Percentiles rank a stretch among this genome's conserved stretches.
Conservation (phyloP, 2,797 vertebrate genomes). For the Chromis chromis region DNA sequence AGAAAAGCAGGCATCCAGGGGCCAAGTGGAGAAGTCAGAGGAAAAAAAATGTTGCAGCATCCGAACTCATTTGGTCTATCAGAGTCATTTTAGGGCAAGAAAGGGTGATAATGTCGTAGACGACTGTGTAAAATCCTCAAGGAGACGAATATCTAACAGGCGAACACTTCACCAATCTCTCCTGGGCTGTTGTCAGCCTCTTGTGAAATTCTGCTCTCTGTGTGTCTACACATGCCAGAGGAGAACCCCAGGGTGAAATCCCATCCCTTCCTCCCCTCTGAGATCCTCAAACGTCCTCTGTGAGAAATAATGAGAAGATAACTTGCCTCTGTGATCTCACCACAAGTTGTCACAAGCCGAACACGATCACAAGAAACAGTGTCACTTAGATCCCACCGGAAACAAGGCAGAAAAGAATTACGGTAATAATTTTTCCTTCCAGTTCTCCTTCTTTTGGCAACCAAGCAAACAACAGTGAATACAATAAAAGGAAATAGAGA, state of each 20-base stretch:
- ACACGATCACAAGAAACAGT: neutral
- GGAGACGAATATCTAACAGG: constrained; percentile 21
- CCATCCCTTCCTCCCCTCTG: constrained; percentile 15
- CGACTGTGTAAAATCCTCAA: constrained; percentile 15
- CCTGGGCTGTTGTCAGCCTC: constrained; percentile 19
- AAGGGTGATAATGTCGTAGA: constrained; percentile 12
- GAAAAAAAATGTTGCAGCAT: neutral
- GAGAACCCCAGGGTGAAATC: constrained; percentile 51
- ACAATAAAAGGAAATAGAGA: too few relatives aligned
- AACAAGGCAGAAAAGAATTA: neutral
- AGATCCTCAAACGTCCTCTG: constrained; percentile 12
- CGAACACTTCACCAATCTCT: constrained; percentile 19
- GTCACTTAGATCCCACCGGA: neutral
- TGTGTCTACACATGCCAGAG: constrained; percentile 49
- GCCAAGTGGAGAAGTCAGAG: constrained; percentile 49
- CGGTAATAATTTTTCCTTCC: too few relatives aligned
- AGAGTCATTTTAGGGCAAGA: constrained; percentile 1
- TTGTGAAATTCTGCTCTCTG: constrained; percentile 67
- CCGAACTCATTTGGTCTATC: constrained; percentile 15
- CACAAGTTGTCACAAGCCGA: neutral
- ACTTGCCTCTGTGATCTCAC: neutral
- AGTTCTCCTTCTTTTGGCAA: too few relatives aligned
- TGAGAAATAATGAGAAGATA: neutral
- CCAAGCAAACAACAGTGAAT: too few relatives aligned
- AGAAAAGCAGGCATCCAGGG: constrained; percentile 64